Evolutionary conservation across 2,797 vertebrate species (phyloP).

Genomic region (Mastacembelus armatus): DNA sequence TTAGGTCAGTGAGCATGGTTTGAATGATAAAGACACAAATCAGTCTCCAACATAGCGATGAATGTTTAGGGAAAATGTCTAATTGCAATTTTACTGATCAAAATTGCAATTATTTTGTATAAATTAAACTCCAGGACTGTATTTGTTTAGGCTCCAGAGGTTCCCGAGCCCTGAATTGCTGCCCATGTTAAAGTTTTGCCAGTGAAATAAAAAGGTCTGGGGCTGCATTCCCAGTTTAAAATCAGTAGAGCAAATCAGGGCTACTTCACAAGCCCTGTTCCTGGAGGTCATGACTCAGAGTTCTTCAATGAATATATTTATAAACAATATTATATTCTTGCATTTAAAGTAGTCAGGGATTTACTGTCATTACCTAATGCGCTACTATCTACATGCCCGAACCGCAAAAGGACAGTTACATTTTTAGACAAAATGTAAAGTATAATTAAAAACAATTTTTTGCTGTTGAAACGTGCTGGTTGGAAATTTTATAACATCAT

Average conservation of each 20-base stretch:
- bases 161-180: constrained; percentile 22
- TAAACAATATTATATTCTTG: not conserved
- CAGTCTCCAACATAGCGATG: not conserved
- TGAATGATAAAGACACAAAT: constrained; percentile 29
- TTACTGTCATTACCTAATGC: not conserved
- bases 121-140: constrained; percentile 16
- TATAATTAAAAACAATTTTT: too few species aligned
- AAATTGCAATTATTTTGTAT: constrained; percentile 28
- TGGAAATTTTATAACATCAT: too few species aligned
- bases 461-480: too few species aligned
- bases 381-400: not conserved
- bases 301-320: constrained; percentile 5
- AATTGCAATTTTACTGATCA: constrained; percentile 16
- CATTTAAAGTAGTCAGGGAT: not conserved
- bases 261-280: not conserved
- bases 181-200: constrained; percentile 2
- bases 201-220: constrained; percentile 20
- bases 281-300: not conserved
- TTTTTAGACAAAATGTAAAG: not conserved
- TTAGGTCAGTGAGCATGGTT: constrained; percentile 7
- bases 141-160: not conserved
- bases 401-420: not conserved
- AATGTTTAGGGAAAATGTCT: constrained; percentile 6
- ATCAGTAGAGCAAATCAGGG: constrained; percentile 7
- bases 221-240: constrained; percentile 7